Conservation (phyloP, 1,140 invertebrate species). For the Plectus sambesii region DNA sequence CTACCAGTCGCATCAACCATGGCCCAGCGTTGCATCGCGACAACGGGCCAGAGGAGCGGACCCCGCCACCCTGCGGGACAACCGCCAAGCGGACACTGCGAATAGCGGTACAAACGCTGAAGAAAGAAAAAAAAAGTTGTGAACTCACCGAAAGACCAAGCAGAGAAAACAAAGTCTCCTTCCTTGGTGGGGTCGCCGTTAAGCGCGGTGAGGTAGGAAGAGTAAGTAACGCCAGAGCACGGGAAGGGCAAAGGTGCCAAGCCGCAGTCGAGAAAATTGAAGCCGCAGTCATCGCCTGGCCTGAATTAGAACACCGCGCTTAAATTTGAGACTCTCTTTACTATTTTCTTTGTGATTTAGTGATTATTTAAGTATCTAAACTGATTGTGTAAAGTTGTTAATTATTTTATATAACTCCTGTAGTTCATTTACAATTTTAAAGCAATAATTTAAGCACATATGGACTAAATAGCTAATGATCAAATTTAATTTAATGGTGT, state of each 20-base stretch:
- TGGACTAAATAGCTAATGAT: too few species aligned
- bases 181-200: slow-evolving; percentile 15
- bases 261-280: slow-evolving; percentile 13
- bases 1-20: too few species aligned
- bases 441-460: not conserved
- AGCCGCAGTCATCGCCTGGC: slow-evolving; percentile 22
- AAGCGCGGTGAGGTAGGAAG: slow-evolving; percentile 9
- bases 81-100: too few species aligned
- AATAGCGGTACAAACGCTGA: too few species aligned
- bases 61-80: too few species aligned
- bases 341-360: too few species aligned
- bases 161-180: slow-evolving; percentile 14
- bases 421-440: not conserved
- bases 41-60: too few species aligned
- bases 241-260: not conserved
- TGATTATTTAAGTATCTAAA: too few species aligned
- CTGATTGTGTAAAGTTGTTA: too few species aligned
- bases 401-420: too few species aligned
- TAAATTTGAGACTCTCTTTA: slow-evolving; percentile 14
- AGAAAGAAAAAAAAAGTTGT: not conserved
- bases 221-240: slow-evolving; percentile 12
- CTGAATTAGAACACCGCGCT: slow-evolving; percentile 28
- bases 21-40: too few species aligned
- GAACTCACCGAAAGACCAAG: slow-evolving; percentile 18
- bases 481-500: too few species aligned